Evolutionary conservation across 2,888 invertebrate species (phyloP).

Genomic region (Bellardia pandia): DNA sequence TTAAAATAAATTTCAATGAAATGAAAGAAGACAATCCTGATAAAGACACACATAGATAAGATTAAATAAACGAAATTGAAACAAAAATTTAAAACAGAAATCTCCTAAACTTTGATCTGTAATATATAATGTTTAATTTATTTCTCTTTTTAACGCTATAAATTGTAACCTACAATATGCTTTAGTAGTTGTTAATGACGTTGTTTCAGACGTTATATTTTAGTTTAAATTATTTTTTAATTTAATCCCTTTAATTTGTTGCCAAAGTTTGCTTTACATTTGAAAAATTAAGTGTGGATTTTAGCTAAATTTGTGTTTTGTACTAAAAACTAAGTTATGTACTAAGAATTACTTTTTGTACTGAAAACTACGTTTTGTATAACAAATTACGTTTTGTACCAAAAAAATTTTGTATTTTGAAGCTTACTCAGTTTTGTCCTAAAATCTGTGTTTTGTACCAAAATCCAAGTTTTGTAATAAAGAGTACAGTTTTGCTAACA

Average conservation of each 20-base stretch:
- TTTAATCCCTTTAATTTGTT: too few species aligned
- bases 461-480: too few species aligned
- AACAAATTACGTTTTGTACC: not conserved
- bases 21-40: slow-evolving; percentile 49
- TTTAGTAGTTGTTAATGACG: not conserved
- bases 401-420: too few species aligned
- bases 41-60: slow-evolving; percentile 48
- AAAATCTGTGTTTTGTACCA: not conserved
- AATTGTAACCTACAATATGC: not conserved
- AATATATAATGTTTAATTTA: too few species aligned
- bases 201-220: not conserved
- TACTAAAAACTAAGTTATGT: not conserved
- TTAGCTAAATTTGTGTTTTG: too few species aligned
- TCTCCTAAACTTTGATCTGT: too few species aligned
- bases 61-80: slow-evolving; percentile 5
- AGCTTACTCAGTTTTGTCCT: too few species aligned
- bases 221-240: not conserved
- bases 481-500: too few species aligned
- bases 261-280: too few species aligned
- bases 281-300: too few species aligned
- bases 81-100: not conserved
- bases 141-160: not conserved
- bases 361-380: too few species aligned
- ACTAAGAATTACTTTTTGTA: not conserved
- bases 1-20: slow-evolving; percentile 14